A percentile compares a stretch with the other conserved stretches of the same genome.
These are phyloP conservation scores for Tipula vernalis DNA, from an alignment of 2,888 invertebrate species.

Conservation along the genomic window DNA sequence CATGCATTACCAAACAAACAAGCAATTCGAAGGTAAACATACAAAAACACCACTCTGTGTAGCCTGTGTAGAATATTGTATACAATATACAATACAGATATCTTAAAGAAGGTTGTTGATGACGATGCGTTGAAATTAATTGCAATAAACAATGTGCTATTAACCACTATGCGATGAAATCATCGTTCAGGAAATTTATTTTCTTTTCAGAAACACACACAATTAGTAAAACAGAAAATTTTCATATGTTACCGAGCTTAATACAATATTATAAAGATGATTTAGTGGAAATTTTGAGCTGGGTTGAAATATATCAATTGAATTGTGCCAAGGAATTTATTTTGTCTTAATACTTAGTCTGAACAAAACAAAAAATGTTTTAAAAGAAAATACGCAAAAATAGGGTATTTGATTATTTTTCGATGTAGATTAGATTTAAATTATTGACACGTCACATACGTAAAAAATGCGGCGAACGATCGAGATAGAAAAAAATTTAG, in stretches of 20 bases:
- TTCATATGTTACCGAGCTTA: neutral
- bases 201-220: neutral
- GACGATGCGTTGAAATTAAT: neutral
- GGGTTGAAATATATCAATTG: neutral
- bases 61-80: neutral
- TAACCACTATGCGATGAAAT: neutral
- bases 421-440: neutral
- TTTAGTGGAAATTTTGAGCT: neutral
- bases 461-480: neutral
- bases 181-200: neutral
- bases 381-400: neutral
- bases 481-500: neutral
- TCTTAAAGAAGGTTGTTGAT: neutral
- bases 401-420: neutral
- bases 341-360: neutral
- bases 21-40: neutral
- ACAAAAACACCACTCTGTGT: neutral
- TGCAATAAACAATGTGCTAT: neutral
- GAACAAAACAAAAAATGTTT: neutral
- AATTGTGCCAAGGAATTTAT: neutral
- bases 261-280: neutral
- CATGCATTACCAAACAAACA: neutral
- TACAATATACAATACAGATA: neutral
- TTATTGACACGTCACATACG: neutral
- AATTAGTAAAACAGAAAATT: neutral